Percentiles rank a stretch among this genome's conserved stretches.
These are phyloP conservation scores for Brachionus calyciflorus DNA, from an alignment of 1,140 invertebrate genomes.

Conservation along the genomic window DNA sequence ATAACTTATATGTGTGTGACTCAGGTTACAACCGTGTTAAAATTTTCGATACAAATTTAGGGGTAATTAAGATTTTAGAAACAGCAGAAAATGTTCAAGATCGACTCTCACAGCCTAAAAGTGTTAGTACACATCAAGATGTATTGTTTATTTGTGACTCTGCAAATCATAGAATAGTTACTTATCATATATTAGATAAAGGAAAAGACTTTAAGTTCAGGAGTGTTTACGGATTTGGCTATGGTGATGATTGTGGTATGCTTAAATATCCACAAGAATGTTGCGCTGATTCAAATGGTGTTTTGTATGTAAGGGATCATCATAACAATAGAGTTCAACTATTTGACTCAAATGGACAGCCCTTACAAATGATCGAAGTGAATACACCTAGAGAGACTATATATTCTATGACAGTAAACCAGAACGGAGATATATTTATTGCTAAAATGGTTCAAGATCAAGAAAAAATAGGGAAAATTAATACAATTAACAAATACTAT, in stretches of 20 bases:
- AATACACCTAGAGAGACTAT: conserved; percentile 39
- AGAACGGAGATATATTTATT: conserved; percentile 40
- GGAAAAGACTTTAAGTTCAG: conserved; percentile 22
- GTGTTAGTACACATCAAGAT: not conserved
- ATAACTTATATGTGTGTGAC: conserved; percentile 42
- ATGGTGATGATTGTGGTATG: conserved; percentile 38
- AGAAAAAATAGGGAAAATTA: conserved; percentile 6
- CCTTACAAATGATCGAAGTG: conserved; percentile 26
- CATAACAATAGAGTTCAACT: conserved; percentile 42
- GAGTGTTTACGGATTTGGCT: conserved; percentile 19
- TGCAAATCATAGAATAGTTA: conserved; percentile 32
- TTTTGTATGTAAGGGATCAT: conserved; percentile 39
- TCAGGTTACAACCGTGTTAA: conserved; percentile 32
- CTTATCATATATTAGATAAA: not conserved
- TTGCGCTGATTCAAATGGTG: conserved; percentile 19
- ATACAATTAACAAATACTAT: conserved; percentile 42
- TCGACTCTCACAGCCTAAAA: conserved; percentile 40
- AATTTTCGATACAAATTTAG: conserved; percentile 41
- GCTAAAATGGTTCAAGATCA: conserved; percentile 43
- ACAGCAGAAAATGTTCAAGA: not conserved
- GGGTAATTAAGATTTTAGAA: conserved; percentile 10
- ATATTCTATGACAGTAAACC: conserved; percentile 37
- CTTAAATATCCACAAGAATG: conserved; percentile 39
- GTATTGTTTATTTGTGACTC: conserved; percentile 33
- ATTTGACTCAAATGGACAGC: not conserved